Evolutionary conservation across 2,888 invertebrate species (phyloP).

Genomic region (Cantharis nigra): DNA sequence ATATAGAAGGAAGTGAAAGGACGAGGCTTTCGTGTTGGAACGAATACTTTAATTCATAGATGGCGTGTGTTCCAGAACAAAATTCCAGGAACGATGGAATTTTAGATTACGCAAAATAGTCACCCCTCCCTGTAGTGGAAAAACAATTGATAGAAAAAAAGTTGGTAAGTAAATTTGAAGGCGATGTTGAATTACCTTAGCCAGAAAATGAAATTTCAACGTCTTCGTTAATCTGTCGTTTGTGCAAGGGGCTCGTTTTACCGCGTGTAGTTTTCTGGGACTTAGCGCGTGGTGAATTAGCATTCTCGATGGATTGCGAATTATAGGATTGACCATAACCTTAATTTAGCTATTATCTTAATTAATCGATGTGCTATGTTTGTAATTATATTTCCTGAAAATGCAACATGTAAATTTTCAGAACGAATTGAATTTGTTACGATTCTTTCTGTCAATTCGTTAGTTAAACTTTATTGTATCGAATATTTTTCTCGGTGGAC

Average conservation of each 20-base stretch:
- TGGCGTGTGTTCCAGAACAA: slow-evolving; percentile 17
- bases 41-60: background rate
- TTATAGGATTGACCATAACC: slow-evolving; percentile 33
- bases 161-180: slow-evolving; percentile 1
- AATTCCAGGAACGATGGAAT: slow-evolving; percentile 42
- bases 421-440: slow-evolving; percentile 39
- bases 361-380: slow-evolving; percentile 53
- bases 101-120: slow-evolving; percentile 45
- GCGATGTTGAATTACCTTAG: slow-evolving; percentile 46
- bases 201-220: slow-evolving; percentile 52
- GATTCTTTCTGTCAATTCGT: slow-evolving; percentile 33
- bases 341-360: slow-evolving; percentile 52
- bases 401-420: slow-evolving; percentile 37
- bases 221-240: slow-evolving; percentile 56
- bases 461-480: slow-evolving; percentile 19
- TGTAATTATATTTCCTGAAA: slow-evolving; percentile 50
- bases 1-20: background rate
- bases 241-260: slow-evolving; percentile 63
- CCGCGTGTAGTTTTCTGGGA: slow-evolving; percentile 58
- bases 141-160: slow-evolving; percentile 16
- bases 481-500: slow-evolving; percentile 5
- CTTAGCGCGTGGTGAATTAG: slow-evolving; percentile 44
- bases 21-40: background rate
- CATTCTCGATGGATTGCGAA: slow-evolving; percentile 33
- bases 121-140: slow-evolving; percentile 37